These are phyloP conservation scores for Melanotaenia trifasciata DNA, from an alignment of 2,797 vertebrate genomes.

Conservation along the genomic window DNA sequence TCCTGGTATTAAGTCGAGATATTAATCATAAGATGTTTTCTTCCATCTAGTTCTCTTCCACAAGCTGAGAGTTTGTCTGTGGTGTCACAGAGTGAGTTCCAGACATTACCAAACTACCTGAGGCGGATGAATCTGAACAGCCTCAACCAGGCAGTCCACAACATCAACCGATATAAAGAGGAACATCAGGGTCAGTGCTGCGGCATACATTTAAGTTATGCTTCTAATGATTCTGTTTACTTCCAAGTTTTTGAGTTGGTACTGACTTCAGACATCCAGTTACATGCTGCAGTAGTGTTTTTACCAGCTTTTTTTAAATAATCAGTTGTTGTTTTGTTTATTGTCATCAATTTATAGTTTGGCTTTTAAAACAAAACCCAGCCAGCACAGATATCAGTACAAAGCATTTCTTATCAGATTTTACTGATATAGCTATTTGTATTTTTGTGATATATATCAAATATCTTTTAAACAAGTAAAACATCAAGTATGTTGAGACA, in stretches of 20 bases:
- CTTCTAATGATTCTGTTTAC: no score
- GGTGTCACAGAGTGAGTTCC: constrained; percentile 76
- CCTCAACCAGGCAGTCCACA: constrained; percentile 78
- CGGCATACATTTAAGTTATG: no score
- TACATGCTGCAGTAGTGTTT: no score
- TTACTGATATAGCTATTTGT: not conserved
- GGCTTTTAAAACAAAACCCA: not conserved
- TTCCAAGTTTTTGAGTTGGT: no score
- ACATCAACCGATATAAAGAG: constrained; percentile 70
- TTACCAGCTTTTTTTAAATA: no score
- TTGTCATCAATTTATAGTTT: constrained; percentile 1
- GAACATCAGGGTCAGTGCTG: constrained; percentile 60
- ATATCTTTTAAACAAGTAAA: not conserved
- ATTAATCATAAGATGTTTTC: not conserved
- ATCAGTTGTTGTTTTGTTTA: no score
- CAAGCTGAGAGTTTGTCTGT: constrained; percentile 43
- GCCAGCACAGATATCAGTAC: not conserved
- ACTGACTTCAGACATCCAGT: no score
- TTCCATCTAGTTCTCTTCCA: not conserved
- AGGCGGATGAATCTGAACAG: constrained; percentile 72
- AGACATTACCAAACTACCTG: constrained; percentile 75
- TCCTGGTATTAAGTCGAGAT: no score
- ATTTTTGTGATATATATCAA: not conserved
- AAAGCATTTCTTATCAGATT: not conserved
- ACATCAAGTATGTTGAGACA: not conserved